Conservation (phyloP, 37 sponge, comb jelly and placozoan species). For the Spongilla lacustris region DNA sequence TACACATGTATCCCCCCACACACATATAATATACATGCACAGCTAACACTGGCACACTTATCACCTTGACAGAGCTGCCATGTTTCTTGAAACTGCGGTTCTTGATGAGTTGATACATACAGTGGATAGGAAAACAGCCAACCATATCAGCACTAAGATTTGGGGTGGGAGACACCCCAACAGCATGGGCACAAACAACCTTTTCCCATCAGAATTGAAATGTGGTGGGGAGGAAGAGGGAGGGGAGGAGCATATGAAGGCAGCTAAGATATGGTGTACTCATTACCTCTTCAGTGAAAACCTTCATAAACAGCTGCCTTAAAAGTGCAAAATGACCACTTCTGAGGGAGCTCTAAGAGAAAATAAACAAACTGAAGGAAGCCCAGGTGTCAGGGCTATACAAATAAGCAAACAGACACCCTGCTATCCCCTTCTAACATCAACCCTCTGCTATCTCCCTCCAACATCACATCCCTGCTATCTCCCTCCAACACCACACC, state of each 20-base stretch:
- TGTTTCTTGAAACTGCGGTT: constrained; percentile 76
- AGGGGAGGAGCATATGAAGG: not conserved
- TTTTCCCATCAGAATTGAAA: not conserved
- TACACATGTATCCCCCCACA: too few species aligned
- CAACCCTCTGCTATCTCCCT: too few species aligned
- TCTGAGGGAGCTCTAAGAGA: constrained; percentile 35
- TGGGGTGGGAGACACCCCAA: constrained; percentile 77
- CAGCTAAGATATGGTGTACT: not conserved
- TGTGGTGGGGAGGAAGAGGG: not conserved
- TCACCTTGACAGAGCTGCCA: constrained; percentile 71
- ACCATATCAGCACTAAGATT: constrained; percentile 71
- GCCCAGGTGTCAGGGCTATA: too few species aligned
- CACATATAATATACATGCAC: too few species aligned
- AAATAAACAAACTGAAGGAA: not conserved
- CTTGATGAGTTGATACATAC: constrained; percentile 84
- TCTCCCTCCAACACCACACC: too few species aligned
- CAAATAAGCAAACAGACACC: too few species aligned
- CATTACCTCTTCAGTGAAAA: constrained; percentile 74
- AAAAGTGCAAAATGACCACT: constrained; percentile 56
- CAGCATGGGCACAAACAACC: constrained; percentile 80
- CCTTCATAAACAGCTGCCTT: constrained; percentile 59
- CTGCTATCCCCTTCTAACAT: too few species aligned
- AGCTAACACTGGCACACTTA: too few species aligned
- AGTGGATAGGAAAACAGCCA: constrained; percentile 89
- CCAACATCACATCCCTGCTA: too few species aligned